Base-by-base conservation (phyloP, 2,888 invertebrate genomes). In the Leptothorax acervorum region DNA sequence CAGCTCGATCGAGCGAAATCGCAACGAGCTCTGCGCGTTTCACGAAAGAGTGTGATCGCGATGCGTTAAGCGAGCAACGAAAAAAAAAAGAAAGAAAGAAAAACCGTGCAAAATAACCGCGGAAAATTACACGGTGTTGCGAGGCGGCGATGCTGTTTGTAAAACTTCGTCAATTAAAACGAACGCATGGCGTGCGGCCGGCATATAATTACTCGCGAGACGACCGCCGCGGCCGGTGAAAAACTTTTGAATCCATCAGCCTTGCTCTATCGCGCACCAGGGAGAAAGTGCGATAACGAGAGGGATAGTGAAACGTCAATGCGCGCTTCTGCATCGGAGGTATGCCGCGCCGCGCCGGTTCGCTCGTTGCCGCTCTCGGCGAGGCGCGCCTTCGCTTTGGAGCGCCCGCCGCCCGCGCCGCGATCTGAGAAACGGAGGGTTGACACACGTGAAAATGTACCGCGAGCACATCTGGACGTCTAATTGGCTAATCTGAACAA, bases 251-350 rank as follows among this genome's bases (percentile, higher is more conserved):
- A 88, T 88, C 84, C 85, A 89, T 90, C 90, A 51, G 87, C 60
- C 48, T 82, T 85, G 88, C 74, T 90, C 86, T 87, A 86, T 86
- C 88, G 88, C 88, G 73, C 85, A 65, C 82, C 71, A n/a, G 68
- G 42, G 90, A 89, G 90, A 90, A 90, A 90, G 89, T 83, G 51
- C 82, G 39, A 15, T 78, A 57, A 31, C 79, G 90, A 90, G 88
- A 89, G 87, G 84, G 90, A 90, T 82, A 90, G 90, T 86, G 90
- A 88, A 88, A 87, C 86, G 89, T 84, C 85, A 81, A 75, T 28
- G 66, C 65, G 76, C 88, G 78, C 70, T 66, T 81, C 62, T 83
- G 84, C 87, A 60, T 83, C 57, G 65, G 11, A 70, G 84, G 81
- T 75, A 87, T 83, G 87, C 15, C 23, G 23, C 23, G 23, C 23